Evolutionary conservation across 2,888 invertebrate species (phyloP), one percentile per base, ranked within the genome.

Genomic region (Xanthia togata): DNA sequence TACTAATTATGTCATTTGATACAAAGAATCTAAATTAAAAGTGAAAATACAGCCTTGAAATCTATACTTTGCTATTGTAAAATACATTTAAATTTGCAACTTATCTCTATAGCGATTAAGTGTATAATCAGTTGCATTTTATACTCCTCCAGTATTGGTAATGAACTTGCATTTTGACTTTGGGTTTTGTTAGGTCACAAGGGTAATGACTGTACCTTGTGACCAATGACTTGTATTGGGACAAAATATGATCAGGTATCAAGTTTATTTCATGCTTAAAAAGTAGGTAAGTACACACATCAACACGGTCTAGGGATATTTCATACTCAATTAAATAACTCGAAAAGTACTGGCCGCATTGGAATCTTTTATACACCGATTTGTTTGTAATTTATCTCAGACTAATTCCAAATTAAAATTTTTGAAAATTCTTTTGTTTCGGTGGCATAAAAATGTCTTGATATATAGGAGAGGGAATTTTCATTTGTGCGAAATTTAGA

Each of bases 191-290:
- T 63, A 74, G 63, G 59, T 73, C 26, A 55, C 26, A 75, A 57
- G 86, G 74, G 63, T 62, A 83, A 31, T 47, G 86, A 77, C 72
- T 62, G 70, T 68, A 72, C 26, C 57, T 69, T 70, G 31, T 85
- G 79, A 84, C 78, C 73, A 62, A 73, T 73, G 60, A 72, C 3
- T 50, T 41, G 20, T 44, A 11, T 60, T 38, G 11, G 31, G 44
- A 57, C 20, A 70, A 63, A 57, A 70, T 60, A 57, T 26, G 2
- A 20, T 60, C 26, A 53, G 38, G 53, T 74, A 53, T 64, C 50
- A 44, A 35, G 57, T 77, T 76, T 50, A 20, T 47, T 67, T 59
- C 1, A 60, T 44, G 44, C 9, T 26, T 59, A 23, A 44, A 31
- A 57, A 38, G 31, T 74, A 62, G 17, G 31, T 31, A 31, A 12